Evolutionary conservation across 2,888 invertebrate genomes (phyloP).

Genomic region (Mythimna lalbum): DNA sequence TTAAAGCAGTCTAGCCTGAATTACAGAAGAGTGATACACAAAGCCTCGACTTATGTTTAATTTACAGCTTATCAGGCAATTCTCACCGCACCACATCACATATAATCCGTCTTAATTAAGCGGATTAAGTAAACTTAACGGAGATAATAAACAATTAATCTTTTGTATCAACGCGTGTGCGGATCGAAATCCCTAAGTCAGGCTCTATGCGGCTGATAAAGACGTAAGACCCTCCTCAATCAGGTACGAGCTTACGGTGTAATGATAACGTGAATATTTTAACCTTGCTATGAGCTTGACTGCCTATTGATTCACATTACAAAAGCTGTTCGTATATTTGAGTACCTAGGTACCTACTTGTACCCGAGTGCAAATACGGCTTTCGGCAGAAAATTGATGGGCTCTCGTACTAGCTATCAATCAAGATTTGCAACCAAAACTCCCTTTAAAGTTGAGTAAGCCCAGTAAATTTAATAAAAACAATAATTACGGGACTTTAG

Average conservation of each 20-base stretch:
- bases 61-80: slow-evolving; percentile 56
- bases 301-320: slow-evolving; percentile 59
- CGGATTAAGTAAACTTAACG: slow-evolving; percentile 60
- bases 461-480: slow-evolving; percentile 85
- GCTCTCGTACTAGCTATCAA: slow-evolving; percentile 83
- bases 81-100: slow-evolving; percentile 36
- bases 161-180: slow-evolving; percentile 55
- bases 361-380: slow-evolving; percentile 80
- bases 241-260: slow-evolving; percentile 43
- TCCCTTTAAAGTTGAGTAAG: slow-evolving; percentile 78
- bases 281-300: slow-evolving; percentile 34
- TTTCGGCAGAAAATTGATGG: slow-evolving; percentile 82
- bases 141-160: slow-evolving; percentile 61
- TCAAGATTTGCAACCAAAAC: slow-evolving; percentile 85
- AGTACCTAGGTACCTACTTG: slow-evolving; percentile 64
- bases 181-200: slow-evolving; percentile 47
- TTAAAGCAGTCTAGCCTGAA: slow-evolving; percentile 27
- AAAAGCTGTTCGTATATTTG: slow-evolving; percentile 47
- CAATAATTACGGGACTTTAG: slow-evolving; percentile 64
- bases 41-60: slow-evolving; percentile 40
- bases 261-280: slow-evolving; percentile 55
- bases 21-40: slow-evolving; percentile 35
- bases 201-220: slow-evolving; percentile 44
- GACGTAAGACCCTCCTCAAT: slow-evolving; percentile 56
- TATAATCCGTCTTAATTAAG: slow-evolving; percentile 62